Conservation (phyloP, 2,797 vertebrate species). For the Enteromius paludinosus region DNA sequence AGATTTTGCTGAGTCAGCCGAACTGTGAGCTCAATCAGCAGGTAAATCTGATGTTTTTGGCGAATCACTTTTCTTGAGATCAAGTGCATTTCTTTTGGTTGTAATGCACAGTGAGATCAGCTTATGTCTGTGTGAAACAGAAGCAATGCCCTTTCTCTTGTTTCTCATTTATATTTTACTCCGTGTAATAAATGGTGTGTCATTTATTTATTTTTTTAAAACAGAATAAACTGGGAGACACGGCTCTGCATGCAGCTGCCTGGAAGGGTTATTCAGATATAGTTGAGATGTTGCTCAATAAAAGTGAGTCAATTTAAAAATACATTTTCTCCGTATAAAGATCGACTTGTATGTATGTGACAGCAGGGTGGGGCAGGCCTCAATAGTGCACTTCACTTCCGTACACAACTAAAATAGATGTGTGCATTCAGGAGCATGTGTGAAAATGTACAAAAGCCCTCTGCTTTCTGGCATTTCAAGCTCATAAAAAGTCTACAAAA, state of each 20-base stretch:
- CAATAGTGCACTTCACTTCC: not conserved
- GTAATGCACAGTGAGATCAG: not conserved
- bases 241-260: constrained; percentile 92
- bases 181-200: not conserved
- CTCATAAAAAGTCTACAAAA: not conserved
- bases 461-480: not conserved
- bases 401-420: not conserved
- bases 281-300: constrained; percentile 90
- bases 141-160: not conserved
- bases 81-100: not conserved
- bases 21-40: constrained; percentile 96
- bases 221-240: constrained; percentile 98
- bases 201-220: not conserved
- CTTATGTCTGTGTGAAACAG: not conserved
- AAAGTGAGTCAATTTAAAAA: constrained; percentile 7
- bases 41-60: constrained; percentile 73
- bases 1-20: constrained; percentile 87
- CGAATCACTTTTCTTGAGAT: not conserved
- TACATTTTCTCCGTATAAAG: not conserved
- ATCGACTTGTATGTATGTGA: not conserved
- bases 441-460: not conserved
- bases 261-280: constrained; percentile 99
- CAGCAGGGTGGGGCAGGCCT: not conserved
- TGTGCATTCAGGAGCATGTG: not conserved
- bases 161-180: not conserved